Base-by-base conservation (phyloP, 2,888 invertebrate genomes). In the Alloplasta piceator region DNA sequence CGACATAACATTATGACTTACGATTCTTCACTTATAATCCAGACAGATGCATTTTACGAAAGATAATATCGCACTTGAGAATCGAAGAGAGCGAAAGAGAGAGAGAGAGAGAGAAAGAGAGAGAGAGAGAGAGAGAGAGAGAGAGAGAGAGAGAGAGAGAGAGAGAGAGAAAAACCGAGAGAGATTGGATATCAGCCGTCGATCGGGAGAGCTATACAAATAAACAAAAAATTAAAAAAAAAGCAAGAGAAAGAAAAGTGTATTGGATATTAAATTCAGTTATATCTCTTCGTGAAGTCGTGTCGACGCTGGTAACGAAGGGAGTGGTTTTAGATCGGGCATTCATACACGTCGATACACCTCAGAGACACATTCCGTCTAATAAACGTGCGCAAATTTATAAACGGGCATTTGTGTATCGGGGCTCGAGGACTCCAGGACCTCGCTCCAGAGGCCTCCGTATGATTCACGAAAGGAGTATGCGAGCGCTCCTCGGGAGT, bases 321-420 rank as follows among this genome's bases (percentile, higher is more conserved):
- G 80, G 80, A 80, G 80, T 77, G 80, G 80, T 77, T 77, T 14
- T 41, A 52, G 66, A 56, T 52, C 26, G 26, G 26, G 16, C 60
- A 50, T 66, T 36, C 46, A 46, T 43, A 56, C 68, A 12, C 43
- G n/a, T 6, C 58, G 14, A n/a, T 41, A 41, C 36, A 56, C 52
- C 68, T 55, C 9, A 60, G 50, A 63, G 56, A 72, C 50, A 64
- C 67, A 80, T 80, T 80, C 80, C 80, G 52, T 64, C 72, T 58
- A 80, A 77, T 73, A 73, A 73, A 80, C 60, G 66, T 46, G 26
- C 48, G 38, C 60, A 36, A 52, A 58, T 60, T 38, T 41, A 9
- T 26, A 55, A 68, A 68, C 66, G 38, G 36, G 64, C 38, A 12
- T n/a, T 12, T 36, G 36, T 16, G 63, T 63, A 4, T 41, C 63